Conservation (phyloP, 2,113 vertebrate genomes). For the Amphilophus citrinellus region DNA sequence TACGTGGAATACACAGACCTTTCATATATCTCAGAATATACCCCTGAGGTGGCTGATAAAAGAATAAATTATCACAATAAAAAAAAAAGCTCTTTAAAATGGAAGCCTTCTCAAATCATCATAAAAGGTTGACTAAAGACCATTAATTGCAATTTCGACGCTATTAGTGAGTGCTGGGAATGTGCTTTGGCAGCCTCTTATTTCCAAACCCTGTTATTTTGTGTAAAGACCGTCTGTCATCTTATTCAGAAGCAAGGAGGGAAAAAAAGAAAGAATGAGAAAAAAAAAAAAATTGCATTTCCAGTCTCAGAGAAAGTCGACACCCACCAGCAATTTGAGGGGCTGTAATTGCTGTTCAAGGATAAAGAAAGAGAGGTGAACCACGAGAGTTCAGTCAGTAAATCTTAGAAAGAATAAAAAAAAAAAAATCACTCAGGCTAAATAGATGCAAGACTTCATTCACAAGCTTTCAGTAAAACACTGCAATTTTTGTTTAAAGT, state of each 20-base stretch:
- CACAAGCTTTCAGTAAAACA: slow-evolving; percentile 10
- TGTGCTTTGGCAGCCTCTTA: slow-evolving; percentile 94
- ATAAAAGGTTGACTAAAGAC: slow-evolving; percentile 94
- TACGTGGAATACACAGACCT: slow-evolving; percentile 57
- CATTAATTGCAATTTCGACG: slow-evolving; percentile 96
- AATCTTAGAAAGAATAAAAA: slow-evolving; percentile 45
- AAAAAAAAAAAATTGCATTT: slow-evolving; percentile 84
- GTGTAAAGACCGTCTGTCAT: slow-evolving; percentile 94
- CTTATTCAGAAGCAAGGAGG: slow-evolving; percentile 83
- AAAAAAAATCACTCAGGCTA: slow-evolving; percentile 28
- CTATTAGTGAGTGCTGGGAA: slow-evolving; percentile 88
- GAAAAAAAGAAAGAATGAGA: slow-evolving; percentile 31
- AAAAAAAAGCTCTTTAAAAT: slow-evolving; percentile 84
- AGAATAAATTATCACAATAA: slow-evolving; percentile 90
- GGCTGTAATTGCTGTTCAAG: slow-evolving; percentile 93
- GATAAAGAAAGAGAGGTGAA: slow-evolving; percentile 77
- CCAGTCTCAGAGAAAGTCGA: slow-evolving; percentile 89
- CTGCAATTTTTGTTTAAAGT: slow-evolving; percentile 7
- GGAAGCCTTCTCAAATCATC: slow-evolving; percentile 85
- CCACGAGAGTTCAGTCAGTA: slow-evolving; percentile 78
- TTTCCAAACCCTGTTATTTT: slow-evolving; percentile 99
- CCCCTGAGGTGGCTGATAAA: slow-evolving; percentile 82
- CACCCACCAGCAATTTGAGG: slow-evolving; percentile 95
- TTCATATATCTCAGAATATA: slow-evolving; percentile 68
- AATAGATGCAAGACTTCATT: slow-evolving; percentile 55